phyloP scores from a whole-genome alignment of 2,797 vertebrate species.

The Carapus acus region DNA sequence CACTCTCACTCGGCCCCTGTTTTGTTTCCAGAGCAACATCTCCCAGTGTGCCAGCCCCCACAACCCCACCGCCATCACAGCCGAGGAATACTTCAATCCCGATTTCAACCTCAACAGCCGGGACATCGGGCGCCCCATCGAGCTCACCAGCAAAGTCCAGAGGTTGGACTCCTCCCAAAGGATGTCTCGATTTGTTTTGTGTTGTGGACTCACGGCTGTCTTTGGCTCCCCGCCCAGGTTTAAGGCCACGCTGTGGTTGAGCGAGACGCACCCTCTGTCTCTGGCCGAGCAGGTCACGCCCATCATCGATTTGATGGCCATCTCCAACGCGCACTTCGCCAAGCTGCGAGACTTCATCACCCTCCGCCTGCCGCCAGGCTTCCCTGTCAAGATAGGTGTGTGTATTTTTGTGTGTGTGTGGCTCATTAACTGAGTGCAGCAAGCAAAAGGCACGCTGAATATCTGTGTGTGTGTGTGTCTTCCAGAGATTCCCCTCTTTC shows the following conservation, averaged over 20 bases:
- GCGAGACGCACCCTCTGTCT: slow-evolving; percentile 89
- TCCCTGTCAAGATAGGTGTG: slow-evolving; percentile 92
- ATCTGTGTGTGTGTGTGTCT: slow-evolving; percentile 11
- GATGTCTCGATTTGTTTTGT: no score
- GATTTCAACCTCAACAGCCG: slow-evolving; percentile 86
- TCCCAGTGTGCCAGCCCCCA: slow-evolving; percentile 89
- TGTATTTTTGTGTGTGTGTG: not conserved
- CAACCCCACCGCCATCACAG: slow-evolving; percentile 93
- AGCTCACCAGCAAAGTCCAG: slow-evolving; percentile 94
- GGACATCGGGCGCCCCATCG: slow-evolving; percentile 89
- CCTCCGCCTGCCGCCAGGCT: slow-evolving; percentile 86
- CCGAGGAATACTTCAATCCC: slow-evolving; percentile 89
- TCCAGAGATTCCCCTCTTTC: slow-evolving; percentile 91
- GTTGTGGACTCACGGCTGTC: not conserved
- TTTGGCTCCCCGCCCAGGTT: slow-evolving; percentile 70
- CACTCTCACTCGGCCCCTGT: no score
- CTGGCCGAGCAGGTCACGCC: slow-evolving; percentile 92
- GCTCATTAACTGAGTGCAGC: no score
- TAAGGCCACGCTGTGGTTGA: slow-evolving; percentile 91
- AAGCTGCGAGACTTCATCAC: slow-evolving; percentile 95
- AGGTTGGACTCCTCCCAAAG: no score
- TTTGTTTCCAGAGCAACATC: slow-evolving; percentile 81
- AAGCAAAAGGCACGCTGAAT: no score
- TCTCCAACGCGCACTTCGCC: slow-evolving; percentile 94
- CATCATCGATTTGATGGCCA: slow-evolving; percentile 97